A percentile compares a stretch with the other conserved stretches of the same genome.
Evolutionary conservation across 2,888 invertebrate genomes (phyloP).

Genomic region (Lochmaea crataegi): DNA sequence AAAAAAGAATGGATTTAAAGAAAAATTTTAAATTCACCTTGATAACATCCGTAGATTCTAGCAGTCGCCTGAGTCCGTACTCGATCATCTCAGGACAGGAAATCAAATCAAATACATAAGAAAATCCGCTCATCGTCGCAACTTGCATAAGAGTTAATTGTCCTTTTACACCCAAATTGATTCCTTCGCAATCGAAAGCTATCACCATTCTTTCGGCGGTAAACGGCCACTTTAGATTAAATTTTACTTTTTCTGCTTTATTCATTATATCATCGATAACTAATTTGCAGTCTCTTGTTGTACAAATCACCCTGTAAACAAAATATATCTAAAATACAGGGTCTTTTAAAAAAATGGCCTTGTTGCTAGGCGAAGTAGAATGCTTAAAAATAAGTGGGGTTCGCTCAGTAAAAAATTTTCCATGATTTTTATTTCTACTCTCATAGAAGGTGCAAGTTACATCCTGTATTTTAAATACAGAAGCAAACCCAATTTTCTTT

Average conservation of each 20-base stretch:
- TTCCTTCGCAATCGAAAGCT: conserved; percentile 93
- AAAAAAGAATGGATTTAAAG: no score
- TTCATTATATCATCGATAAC: conserved; percentile 79
- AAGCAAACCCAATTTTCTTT: no score
- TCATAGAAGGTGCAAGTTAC: no score
- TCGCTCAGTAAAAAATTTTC: no score
- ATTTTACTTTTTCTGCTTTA: conserved; percentile 22
- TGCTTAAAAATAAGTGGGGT: no score
- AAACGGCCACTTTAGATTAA: conserved; percentile 59
- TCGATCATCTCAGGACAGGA: conserved; percentile 85
- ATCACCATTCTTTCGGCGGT: conserved; percentile 71
- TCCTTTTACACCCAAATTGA: conserved; percentile 90
- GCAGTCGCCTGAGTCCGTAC: conserved; percentile 81
- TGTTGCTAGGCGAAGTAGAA: no score
- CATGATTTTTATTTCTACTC: no score
- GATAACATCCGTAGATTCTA: conserved; percentile 84
- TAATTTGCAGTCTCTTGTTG: conserved; percentile 80
- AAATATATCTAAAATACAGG: neutral
- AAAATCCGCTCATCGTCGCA: conserved; percentile 83
- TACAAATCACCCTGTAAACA: conserved; percentile 75
- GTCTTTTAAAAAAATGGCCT: no score
- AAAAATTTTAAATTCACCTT: conserved; percentile 70
- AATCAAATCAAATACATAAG: conserved; percentile 89
- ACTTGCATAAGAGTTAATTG: conserved; percentile 88
- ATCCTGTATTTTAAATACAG: no score